These are phyloP conservation scores for Sisor rabdophorus DNA, from an alignment of 2,113 vertebrate species.

Conservation along the genomic window DNA sequence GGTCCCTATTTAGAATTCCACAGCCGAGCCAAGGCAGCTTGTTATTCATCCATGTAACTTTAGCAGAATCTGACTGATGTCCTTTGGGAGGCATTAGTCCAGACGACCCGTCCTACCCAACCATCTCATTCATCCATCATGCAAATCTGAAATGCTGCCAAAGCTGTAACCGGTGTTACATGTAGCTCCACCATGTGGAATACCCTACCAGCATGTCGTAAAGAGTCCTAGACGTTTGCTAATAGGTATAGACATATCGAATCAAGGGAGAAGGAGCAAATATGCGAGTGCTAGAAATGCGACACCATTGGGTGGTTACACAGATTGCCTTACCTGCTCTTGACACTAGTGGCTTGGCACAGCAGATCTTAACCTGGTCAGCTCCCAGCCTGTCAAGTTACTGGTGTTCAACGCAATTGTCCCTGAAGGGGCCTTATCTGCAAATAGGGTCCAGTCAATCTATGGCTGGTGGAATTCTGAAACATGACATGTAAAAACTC, in stretches of 20 bases:
- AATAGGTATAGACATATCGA: constrained; percentile 61
- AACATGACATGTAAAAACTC: constrained; percentile 50
- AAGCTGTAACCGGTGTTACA: not conserved
- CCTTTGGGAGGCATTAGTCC: constrained; percentile 69
- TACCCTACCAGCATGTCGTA: constrained; percentile 58
- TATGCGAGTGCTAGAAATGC: constrained; percentile 58
- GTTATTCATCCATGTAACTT: constrained; percentile 60
- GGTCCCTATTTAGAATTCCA: constrained; percentile 47
- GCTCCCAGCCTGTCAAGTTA: constrained; percentile 41
- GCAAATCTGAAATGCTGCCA: constrained; percentile 62
- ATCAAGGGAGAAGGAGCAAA: constrained; percentile 5
- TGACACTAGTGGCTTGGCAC: constrained; percentile 51
- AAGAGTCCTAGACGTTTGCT: constrained; percentile 51
- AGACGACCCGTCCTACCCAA: constrained; percentile 60
- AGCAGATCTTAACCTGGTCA: constrained; percentile 54
- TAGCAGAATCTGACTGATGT: constrained; percentile 62
- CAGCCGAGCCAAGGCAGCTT: constrained; percentile 50
- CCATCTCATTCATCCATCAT: constrained; percentile 68
- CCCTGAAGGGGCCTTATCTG: constrained; percentile 55
- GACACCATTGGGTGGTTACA: constrained; percentile 46
- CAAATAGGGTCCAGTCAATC: constrained; percentile 54
- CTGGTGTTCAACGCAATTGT: constrained; percentile 58
- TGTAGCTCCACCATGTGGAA: constrained; percentile 49
- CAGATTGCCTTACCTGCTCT: constrained; percentile 52
- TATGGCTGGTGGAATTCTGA: constrained; percentile 41